Evolutionary conservation across 2,113 vertebrate species (phyloP).

Genomic region (Suricata suricatta): DNA sequence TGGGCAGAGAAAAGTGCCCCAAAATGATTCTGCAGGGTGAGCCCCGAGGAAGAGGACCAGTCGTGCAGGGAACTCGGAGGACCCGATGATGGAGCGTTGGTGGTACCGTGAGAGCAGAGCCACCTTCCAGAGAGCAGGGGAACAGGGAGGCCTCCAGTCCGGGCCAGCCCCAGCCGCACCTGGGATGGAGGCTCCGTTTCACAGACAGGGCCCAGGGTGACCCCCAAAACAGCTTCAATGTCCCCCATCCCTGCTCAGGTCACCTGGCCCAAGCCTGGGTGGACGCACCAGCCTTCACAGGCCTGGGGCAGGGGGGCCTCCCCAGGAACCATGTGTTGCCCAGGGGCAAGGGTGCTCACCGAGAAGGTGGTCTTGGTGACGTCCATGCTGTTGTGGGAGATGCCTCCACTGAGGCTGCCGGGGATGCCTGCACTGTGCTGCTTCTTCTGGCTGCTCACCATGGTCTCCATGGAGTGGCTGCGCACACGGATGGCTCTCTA

Average conservation of each 20-base stretch:
- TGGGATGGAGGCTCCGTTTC: background rate
- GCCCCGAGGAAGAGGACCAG: background rate
- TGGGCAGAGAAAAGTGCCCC: background rate
- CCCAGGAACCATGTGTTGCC: accelerated
- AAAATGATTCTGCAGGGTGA: background rate
- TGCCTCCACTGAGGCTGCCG: slow-evolving; percentile 93
- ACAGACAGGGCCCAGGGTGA: background rate
- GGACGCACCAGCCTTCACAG: background rate
- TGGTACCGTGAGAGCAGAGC: too few relatives aligned
- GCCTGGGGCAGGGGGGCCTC: background rate
- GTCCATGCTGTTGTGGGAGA: slow-evolving; percentile 89
- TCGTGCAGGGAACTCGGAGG: background rate
- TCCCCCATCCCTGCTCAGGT: background rate
- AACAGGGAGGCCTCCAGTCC: background rate
- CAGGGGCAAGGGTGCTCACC: slow-evolving; percentile 81
- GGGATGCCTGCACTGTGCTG: slow-evolving; percentile 88
- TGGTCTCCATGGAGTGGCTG: slow-evolving; percentile 97
- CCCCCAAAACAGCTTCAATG: background rate
- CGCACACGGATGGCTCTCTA: slow-evolving; percentile 96
- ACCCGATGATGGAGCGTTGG: background rate
- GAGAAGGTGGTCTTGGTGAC: slow-evolving; percentile 90
- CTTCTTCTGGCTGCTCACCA: slow-evolving; percentile 93
- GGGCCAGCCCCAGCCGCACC: too few relatives aligned
- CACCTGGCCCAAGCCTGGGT: background rate
- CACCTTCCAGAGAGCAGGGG: too few relatives aligned